phyloP scores from a whole-genome alignment of 64 coral and sea anemone species.

The Porites lutea region DNA sequence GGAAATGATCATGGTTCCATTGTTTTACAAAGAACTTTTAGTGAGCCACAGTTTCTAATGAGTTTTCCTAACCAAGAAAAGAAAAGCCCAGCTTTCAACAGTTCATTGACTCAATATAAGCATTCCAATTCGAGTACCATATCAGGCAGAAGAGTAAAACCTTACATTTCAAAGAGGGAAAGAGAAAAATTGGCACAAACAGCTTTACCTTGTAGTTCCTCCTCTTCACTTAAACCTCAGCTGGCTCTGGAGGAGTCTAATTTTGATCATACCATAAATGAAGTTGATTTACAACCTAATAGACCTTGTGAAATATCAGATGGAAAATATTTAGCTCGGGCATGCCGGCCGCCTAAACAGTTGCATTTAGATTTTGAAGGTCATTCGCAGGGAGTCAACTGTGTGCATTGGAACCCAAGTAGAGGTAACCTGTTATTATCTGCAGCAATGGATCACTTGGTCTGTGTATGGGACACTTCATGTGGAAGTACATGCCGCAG shows the following conservation, averaged over 20 bases:
- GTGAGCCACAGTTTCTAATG: no score
- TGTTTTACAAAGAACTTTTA: no score
- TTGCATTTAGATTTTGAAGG: slow-evolving; percentile 49
- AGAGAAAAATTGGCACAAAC: not conserved
- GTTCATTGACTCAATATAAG: not conserved
- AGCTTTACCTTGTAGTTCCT: not conserved
- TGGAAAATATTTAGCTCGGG: not conserved
- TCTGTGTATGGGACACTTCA: slow-evolving; percentile 81
- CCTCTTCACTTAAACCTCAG: not conserved
- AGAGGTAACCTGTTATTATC: slow-evolving; percentile 76
- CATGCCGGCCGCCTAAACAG: slow-evolving; percentile 63
- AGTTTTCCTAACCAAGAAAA: no score
- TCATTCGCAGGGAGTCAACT: slow-evolving; percentile 75
- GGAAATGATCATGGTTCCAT: no score
- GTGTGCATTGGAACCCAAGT: slow-evolving; percentile 78
- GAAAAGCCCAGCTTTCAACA: no score
- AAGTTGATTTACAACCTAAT: not conserved
- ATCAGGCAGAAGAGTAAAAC: not conserved
- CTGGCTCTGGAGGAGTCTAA: not conserved
- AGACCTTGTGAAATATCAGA: not conserved
- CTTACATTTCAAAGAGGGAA: slow-evolving; percentile 54
- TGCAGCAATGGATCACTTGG: slow-evolving; percentile 85
- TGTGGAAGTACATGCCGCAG: slow-evolving; percentile 27
- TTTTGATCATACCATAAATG: not conserved
- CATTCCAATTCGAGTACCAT: not conserved